Conservation (phyloP, 2,888 invertebrate species). For the Loripinus fragilis region DNA sequence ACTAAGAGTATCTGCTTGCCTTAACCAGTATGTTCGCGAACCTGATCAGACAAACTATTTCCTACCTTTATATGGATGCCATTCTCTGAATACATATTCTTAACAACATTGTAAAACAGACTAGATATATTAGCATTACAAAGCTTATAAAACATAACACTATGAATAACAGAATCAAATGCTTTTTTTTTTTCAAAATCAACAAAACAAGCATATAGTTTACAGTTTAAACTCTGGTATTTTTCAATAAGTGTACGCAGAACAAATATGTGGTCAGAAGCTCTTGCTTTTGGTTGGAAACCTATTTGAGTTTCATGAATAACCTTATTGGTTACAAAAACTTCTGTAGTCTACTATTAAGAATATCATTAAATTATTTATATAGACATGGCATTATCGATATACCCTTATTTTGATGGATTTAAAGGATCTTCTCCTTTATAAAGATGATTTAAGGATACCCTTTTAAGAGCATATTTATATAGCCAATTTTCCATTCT, state of each 20-base stretch:
- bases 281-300: slow-evolving; percentile 4
- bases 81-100: slow-evolving; percentile 2
- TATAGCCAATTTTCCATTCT: not conserved
- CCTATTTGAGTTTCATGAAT: not conserved
- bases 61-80: not conserved
- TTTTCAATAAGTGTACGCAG: not conserved
- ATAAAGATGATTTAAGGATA: not conserved
- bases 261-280: slow-evolving; percentile 1
- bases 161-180: not conserved
- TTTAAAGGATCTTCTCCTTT: not conserved
- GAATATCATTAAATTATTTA: not conserved
- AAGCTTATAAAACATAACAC: not conserved
- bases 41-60: not conserved
- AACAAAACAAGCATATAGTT: slow-evolving; percentile 2
- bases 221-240: not conserved
- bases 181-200: not conserved
- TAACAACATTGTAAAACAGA: not conserved
- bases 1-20: slow-evolving; percentile 1
- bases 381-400: not conserved
- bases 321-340: not conserved
- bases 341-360: not conserved
- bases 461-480: not conserved
- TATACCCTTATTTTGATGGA: slow-evolving; percentile 8
- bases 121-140: not conserved
- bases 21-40: not conserved